Evolutionary conservation across 1,140 invertebrate species (phyloP).

Genomic region (Radopholus similis): DNA sequence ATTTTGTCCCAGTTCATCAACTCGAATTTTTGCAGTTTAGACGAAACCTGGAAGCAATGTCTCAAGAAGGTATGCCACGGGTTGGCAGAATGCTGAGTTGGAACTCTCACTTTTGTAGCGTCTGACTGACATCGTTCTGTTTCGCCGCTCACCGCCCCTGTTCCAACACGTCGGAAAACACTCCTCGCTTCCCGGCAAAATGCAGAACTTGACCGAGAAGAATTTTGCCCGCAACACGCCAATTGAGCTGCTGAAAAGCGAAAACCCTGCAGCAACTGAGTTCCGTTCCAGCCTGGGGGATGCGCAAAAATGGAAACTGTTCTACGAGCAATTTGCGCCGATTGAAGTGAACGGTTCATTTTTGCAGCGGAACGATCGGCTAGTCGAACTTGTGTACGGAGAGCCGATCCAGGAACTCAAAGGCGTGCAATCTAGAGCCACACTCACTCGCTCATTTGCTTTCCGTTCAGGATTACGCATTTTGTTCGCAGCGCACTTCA

Average conservation of each 20-base stretch:
- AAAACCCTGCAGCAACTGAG: conserved; percentile 1
- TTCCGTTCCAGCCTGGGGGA: background rate
- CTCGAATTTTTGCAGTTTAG: conserved; percentile 9
- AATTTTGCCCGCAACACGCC: background rate
- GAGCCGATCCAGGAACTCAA: background rate
- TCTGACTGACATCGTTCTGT: background rate
- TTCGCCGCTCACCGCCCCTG: conserved; percentile 5
- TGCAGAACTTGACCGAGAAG: conserved; percentile 16
- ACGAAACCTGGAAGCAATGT: background rate
- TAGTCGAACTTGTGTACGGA: background rate
- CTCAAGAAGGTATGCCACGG: background rate
- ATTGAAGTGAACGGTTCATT: background rate
- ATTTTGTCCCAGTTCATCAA: conserved; percentile 3
- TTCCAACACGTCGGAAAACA: conserved; percentile 22
- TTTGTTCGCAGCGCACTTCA: background rate
- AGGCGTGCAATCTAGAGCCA: background rate
- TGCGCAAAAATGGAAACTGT: background rate
- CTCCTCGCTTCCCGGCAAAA: conserved; percentile 17
- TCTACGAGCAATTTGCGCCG: conserved; percentile 13
- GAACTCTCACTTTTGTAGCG: background rate
- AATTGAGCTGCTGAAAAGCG: conserved; percentile 1
- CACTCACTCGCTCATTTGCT: background rate
- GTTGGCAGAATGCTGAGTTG: background rate
- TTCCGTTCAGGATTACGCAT: background rate
- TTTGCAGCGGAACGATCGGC: background rate